Base-by-base conservation (phyloP, 2,113 vertebrate genomes). In the Guaruba guarouba region DNA sequence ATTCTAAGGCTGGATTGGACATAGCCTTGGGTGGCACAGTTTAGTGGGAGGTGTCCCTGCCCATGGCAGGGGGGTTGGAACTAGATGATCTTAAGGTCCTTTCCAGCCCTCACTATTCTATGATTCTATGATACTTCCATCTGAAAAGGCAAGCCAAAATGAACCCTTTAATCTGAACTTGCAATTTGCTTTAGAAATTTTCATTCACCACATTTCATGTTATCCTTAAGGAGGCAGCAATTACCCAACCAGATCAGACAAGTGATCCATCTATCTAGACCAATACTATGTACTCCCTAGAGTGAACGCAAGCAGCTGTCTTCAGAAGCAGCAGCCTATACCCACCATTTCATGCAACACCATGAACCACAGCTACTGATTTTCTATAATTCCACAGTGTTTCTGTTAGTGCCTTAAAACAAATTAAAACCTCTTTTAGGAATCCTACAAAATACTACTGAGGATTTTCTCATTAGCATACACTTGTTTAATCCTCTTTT, bases 401-500 rank as follows among this genome's bases (percentile, higher is more conserved):
- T 91, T 69, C 86, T 54, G 27, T 66, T 73, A 92, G 69, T 76
- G 41, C 44, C 54, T 87, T 87, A 73, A 84, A 91, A 68, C 13
- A 89, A 92, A 80, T 41, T 61, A 33, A 89, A 84, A 91, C 61
- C 39, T 91, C 66, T 94, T 79, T 84, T 28, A 75, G 22, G 66
- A 92, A 83, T 79, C 39, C 66, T 79, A 91, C 11, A 87, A 85
- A 95, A 95, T 82, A 66, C 44, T 85, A 80, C 84, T 27, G 67
- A 91, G 52, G 49, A 91, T 67, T 90, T 96, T 92, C 75, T 94
- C 82, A 92, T 95, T 91, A 91, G 31, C 66, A 76, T 57, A 62
- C 22, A 52, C 49, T 84, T 85, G 24, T 66, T 89, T 93, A 97
- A 95, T 95, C 89, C 63, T 88, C 93, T 95, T 94, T 91, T 82